Evolutionary conservation across 2,797 vertebrate genomes (phyloP).

Genomic region (Gymnoscopelus microlampas): DNA sequence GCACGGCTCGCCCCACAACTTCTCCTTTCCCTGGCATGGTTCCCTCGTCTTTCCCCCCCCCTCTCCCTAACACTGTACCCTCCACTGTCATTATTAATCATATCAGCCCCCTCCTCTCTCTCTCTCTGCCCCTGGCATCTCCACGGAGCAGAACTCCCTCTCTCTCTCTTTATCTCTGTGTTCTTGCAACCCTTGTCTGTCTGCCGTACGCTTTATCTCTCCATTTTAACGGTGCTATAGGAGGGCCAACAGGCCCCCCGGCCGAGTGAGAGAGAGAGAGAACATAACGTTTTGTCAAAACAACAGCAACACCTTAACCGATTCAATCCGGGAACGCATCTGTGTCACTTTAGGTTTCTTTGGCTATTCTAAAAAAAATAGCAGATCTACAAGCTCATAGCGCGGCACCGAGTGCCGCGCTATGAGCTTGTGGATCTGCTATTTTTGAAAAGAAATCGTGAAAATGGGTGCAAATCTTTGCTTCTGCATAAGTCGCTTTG

Average conservation of each 20-base stretch:
- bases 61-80: not conserved
- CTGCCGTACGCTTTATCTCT: conserved; percentile 30
- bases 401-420: too few relatives aligned
- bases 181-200: conserved; percentile 25
- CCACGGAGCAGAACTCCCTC: not conserved
- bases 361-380: too few relatives aligned
- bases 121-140: conserved; percentile 10
- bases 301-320: conserved; percentile 4
- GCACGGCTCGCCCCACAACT: conserved; percentile 33
- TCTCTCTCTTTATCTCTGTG: conserved; percentile 8
- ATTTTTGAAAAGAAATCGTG: too few relatives aligned
- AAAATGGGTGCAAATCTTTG: too few relatives aligned
- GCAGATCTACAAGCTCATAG: too few relatives aligned
- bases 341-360: too few relatives aligned
- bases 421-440: too few relatives aligned
- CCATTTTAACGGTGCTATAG: conserved; percentile 31
- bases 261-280: not conserved
- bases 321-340: too few relatives aligned
- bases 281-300: conserved; percentile 26
- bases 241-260: not conserved
- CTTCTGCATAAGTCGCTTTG: too few relatives aligned
- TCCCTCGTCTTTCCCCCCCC: not conserved
- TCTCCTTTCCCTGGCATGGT: conserved; percentile 33
- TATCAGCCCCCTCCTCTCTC: conserved; percentile 30
- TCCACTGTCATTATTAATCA: conserved; percentile 44